phyloP scores from a whole-genome alignment of 2,888 invertebrate species.

The Malacosoma neustria region DNA sequence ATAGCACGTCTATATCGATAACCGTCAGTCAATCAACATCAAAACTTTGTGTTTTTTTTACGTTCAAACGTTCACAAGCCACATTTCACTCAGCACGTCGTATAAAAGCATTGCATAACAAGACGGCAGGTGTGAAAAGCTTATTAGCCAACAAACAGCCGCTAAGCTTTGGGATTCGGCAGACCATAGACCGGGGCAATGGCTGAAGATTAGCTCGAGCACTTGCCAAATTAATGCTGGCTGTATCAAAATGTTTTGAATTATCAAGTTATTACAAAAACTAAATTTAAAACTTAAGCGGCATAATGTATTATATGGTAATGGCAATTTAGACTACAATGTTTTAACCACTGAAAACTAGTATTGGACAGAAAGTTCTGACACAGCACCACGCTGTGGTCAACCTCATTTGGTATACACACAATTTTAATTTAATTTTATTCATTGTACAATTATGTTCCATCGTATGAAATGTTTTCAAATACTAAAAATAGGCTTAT shows the following conservation, averaged over 20 bases:
- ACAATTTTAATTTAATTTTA: too few species aligned
- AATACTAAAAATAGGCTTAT: too few species aligned
- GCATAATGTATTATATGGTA: too few species aligned
- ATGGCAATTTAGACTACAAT: too few species aligned
- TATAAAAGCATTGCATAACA: constrained; percentile 46
- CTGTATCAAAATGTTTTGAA: background rate
- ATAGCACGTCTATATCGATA: background rate
- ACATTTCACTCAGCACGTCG: constrained; percentile 39
- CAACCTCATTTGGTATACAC: too few species aligned
- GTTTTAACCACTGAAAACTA: too few species aligned
- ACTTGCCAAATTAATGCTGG: background rate
- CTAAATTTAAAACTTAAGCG: too few species aligned
- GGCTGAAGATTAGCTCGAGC: constrained; percentile 55
- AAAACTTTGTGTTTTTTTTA: background rate
- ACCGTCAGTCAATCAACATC: background rate
- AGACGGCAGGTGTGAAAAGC: constrained; percentile 68
- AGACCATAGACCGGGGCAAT: constrained; percentile 50
- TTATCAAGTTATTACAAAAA: constrained; percentile 6
- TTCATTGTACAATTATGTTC: too few species aligned
- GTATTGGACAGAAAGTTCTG: too few species aligned
- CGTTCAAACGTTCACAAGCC: constrained; percentile 1
- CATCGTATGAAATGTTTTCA: too few species aligned
- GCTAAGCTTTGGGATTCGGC: constrained; percentile 61
- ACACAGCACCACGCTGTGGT: too few species aligned
- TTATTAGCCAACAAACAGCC: constrained; percentile 68